Base-by-base conservation (phyloP, 2,888 invertebrate species). In the Pterostichus madidus region DNA sequence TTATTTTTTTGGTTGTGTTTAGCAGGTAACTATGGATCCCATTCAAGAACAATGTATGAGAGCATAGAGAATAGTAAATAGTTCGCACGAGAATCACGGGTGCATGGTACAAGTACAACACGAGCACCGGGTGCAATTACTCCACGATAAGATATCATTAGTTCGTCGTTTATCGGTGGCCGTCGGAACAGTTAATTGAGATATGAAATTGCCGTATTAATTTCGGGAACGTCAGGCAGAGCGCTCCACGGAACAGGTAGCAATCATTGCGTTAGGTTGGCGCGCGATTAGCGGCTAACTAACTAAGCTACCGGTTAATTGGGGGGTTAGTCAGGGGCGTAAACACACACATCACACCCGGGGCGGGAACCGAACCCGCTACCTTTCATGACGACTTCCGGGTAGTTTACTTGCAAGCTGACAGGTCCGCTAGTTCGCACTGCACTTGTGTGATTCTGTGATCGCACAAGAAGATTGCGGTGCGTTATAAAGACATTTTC, bases 301-400 rank as follows among this genome's bases (percentile, higher is more conserved):
- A 89, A 89, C 88, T 87, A 87, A 76, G 88, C 89, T 89, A 89
- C 89, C 86, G 89, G 89, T 89, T 89, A 89, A 89, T 89, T 89
- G 88, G 88, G 89, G 89, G 89, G 87, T 88, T 86, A 88, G 88
- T 87, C 87, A 88, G 88, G 88, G 89, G 89, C 89, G 89, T 89
- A 89, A 89, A 83, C 83, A 68, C 61, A 59, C 59, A 83, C 83
- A 83, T 71, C 83, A 83, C 83, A 83, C 76, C 76, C 73, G 68
- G 71, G 68, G 68, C 68, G 68, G 68, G 17, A 4, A 56, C 17
- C 15, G 56, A 13, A 64, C 31, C 49, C 46, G 31, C 64, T 35
- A 13, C 17, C 59, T 13, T 24, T 24, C 64, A 56, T 56, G 56
- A 64, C 49, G 13, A 75, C 75, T 75, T 75, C 75, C 75, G 75